Base-by-base conservation (phyloP, 2,113 vertebrate genomes). In the Lophura nycthemera region DNA sequence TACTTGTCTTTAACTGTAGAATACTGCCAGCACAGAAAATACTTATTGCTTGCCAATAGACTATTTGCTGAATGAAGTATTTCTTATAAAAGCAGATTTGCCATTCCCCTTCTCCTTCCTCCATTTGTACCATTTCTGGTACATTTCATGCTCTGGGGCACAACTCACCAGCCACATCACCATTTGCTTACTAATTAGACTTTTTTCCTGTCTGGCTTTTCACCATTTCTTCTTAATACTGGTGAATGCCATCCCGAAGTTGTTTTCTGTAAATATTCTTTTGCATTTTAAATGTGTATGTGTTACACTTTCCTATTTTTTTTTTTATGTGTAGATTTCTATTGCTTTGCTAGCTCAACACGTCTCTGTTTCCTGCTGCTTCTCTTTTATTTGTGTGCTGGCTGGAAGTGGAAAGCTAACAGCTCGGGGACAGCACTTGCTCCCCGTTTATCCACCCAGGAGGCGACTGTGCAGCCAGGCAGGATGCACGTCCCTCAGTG, bases 31-130 rank as follows among this genome's bases (percentile, higher is more conserved):
- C 48, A 40, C 30, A 90, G 60, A 54, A 82, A 36, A 64, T 60
- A 43, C 17, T 57, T 47, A 52, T 20, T 89, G 32, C 8, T 71
- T 75, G 13, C 32, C 67, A 47, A 32, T 38, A 75, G 40, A 36
- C 29, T 85, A 2, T 43, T 72, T 24, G 71, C 2, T 69, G 38
- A 87, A 36, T 27, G 5, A 22, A 69, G 11, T 63, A 77, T 67
- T 84, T 78, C 57, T 84, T 82, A 2, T 50, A 54, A 60, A 54
- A 86, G 12, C 38, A 81, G 36, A 32, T 54, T 43, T 84, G 59
- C 17, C 15, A 0, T 34, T 73, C 7, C 6, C 8, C 14, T 1
- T 3, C 10, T 79, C 47, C 7, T 16, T 66, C 0, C 8, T 6
- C 12, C 8, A 6, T 22, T 12, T 43, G 45, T 11, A 47, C 22